phyloP scores from a whole-genome alignment of 92 coral and sea anemone genomes.

The Bergia sp. region DNA sequence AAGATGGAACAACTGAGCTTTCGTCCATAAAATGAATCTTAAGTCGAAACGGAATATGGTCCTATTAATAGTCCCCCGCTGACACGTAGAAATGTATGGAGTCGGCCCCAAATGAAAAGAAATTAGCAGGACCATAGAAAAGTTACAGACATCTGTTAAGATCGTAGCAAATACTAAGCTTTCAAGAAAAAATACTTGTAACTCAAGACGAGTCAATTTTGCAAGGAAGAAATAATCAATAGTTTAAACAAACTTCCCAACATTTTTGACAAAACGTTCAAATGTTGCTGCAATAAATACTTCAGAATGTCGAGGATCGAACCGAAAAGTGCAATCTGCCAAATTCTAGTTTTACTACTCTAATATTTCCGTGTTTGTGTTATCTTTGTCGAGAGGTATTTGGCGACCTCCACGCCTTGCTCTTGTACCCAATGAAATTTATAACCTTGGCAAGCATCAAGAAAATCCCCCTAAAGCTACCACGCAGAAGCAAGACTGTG shows the following conservation, averaged over 20 bases:
- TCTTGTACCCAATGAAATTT: background rate
- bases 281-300: background rate
- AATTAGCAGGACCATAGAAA: background rate
- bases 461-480: slow-evolving; percentile 17
- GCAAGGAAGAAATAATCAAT: background rate
- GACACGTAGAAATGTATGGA: background rate
- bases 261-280: background rate
- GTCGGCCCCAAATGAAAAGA: background rate
- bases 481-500: slow-evolving; percentile 6
- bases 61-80: background rate
- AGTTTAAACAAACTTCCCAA: background rate
- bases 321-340: background rate
- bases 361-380: background rate
- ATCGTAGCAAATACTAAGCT: background rate
- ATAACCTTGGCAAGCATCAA: slow-evolving; percentile 26
- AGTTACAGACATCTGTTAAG: background rate
- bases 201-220: background rate
- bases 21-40: no score
- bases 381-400: slow-evolving; percentile 6
- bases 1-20: no score
- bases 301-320: background rate
- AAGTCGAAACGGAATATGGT: no score
- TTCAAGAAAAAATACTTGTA: background rate
- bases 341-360: background rate
- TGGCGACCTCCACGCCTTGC: background rate